Conservation (phyloP, 2,888 invertebrate genomes). For the Hirtodrosophila alboralis region DNA sequence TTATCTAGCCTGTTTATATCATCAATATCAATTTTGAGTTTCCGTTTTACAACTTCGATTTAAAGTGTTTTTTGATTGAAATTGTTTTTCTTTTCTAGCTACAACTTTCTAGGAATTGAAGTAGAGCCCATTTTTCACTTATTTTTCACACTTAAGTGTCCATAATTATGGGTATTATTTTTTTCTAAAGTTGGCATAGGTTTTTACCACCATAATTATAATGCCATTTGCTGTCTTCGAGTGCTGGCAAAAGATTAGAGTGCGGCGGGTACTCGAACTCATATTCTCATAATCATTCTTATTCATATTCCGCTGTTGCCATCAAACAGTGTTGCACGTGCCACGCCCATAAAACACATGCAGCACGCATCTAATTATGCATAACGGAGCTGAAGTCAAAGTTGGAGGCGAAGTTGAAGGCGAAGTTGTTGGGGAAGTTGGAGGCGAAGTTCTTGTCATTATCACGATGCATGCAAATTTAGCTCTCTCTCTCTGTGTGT, state of each 20-base stretch:
- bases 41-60: no score
- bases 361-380: conserved; percentile 74
- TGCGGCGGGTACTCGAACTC: no score
- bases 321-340: conserved; percentile 40
- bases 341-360: conserved; percentile 60
- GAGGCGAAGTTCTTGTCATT: conserved; percentile 37
- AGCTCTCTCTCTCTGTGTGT: no score
- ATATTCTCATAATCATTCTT: conserved; percentile 15
- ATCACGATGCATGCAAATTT: conserved; percentile 53
- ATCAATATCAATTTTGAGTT: no score
- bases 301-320: conserved; percentile 40
- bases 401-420: conserved; percentile 19
- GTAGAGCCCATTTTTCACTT: not conserved
- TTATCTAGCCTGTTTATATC: no score
- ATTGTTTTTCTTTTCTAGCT: no score
- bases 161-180: conserved; percentile 49
- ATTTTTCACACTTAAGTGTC: conserved; percentile 14
- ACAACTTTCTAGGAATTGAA: no score
- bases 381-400: conserved; percentile 29
- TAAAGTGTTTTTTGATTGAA: no score
- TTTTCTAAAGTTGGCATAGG: conserved; percentile 3
- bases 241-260: conserved; percentile 3
- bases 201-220: conserved; percentile 55
- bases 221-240: conserved; percentile 46
- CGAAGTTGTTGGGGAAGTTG: conserved; percentile 1